A percentile compares a stretch with the other conserved stretches of the same genome.
Conservation (phyloP, 2,113 vertebrate species). For the Sclerurus mexicanus region DNA sequence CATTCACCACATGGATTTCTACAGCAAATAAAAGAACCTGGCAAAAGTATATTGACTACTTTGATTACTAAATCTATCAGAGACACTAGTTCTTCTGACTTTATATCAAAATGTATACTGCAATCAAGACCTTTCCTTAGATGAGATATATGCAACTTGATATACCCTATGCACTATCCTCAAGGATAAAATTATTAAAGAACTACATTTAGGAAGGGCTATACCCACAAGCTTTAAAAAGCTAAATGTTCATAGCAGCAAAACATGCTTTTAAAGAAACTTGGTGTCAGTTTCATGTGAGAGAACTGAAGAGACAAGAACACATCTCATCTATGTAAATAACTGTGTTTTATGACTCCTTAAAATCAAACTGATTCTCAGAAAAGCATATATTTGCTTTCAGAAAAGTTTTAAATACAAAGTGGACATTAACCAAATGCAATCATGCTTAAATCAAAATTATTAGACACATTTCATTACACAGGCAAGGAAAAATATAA, state of each 20-base stretch:
- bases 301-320: neutral
- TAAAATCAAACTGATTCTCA: neutral
- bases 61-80: neutral
- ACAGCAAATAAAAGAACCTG: neutral
- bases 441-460: neutral
- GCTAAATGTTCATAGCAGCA: neutral
- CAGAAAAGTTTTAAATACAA: neutral
- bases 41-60: neutral
- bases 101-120: neutral
- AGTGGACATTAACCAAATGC: neutral
- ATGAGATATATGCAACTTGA: neutral
- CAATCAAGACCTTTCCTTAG: neutral
- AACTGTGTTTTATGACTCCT: neutral
- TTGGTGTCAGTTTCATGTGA: neutral
- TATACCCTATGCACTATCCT: neutral
- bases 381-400: neutral
- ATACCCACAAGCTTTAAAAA: neutral
- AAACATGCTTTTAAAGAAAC: neutral
- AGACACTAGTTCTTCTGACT: neutral
- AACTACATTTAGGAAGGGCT: neutral
- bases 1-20: neutral
- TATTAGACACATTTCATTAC: rapidly evolving
- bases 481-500: neutral
- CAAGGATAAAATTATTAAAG: neutral
- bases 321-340: neutral